Evolutionary conservation across 2,113 vertebrate species (phyloP), one percentile per base, ranked within the genome.

Genomic region (Gavia stellata): DNA sequence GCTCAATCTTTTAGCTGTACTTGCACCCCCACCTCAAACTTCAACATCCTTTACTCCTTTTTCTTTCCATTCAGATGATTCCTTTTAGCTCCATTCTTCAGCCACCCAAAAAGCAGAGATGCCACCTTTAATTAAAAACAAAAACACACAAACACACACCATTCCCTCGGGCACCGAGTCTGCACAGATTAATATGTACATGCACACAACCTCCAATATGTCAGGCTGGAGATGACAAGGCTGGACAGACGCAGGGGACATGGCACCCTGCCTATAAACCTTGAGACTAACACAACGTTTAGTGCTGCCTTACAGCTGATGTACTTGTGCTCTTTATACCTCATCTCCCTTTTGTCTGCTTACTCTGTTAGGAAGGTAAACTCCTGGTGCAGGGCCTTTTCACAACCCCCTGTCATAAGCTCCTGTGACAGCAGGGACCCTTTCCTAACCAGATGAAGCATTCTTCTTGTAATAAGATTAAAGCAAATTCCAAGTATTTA

Each of bases 71-170:
- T 88, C 83, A 95, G 71, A 33, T 50, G 72, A 88, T 66, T 72
- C 17, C 24, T 83, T 88, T 66, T 65, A 73, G 31, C 38, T 91
- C 72, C 2, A 1, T 66, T 70, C 72, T 88, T 86, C 59, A 86
- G 25, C 29, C 59, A 81, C 80, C 67, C 79, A 82, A 88, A 92
- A 94, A 92, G 45, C 79, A 86, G 62, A 92, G 79, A 83, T 65
- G 86, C 33, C 75, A 68, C 72, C 68, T 96, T 96, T 96, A 96
- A 96, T 94, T 96, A 97, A 96, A 94, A 92, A 53, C 74, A 93
- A 93, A 96, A 81, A 2, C 81, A 94, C 85, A 93, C 55, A 86
- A 92, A 90, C 72, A 81, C 52, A 81, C 88, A 73, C 86, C 45
- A 10, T 86, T 81, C 83, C 95, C 88, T 86, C 83, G 42, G 96